These are phyloP conservation scores for Automeris io DNA, from an alignment of 2,888 invertebrate species.

Conservation along the genomic window DNA sequence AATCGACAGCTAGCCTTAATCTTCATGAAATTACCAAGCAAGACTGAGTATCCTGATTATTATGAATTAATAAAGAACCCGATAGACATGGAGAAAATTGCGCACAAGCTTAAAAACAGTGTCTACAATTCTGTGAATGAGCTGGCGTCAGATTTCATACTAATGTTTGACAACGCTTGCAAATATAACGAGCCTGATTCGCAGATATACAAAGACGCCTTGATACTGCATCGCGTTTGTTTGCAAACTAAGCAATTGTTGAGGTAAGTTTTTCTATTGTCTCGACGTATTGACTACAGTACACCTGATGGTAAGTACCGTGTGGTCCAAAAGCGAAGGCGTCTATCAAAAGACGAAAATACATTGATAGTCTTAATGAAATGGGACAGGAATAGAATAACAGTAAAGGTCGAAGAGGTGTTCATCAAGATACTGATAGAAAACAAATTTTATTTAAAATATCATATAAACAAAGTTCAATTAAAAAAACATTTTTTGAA, in stretches of 20 bases:
- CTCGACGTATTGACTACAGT: too few species aligned
- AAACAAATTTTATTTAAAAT: too few species aligned
- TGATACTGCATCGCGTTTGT: slow-evolving; percentile 93
- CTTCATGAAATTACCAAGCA: slow-evolving; percentile 96
- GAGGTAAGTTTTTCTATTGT: slow-evolving; percentile 55
- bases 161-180: slow-evolving; percentile 98
- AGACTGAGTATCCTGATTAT: slow-evolving; percentile 96
- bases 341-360: too few species aligned
- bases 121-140: slow-evolving; percentile 90
- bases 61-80: slow-evolving; percentile 98
- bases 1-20: slow-evolving; percentile 94
- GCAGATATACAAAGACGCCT: slow-evolving; percentile 97
- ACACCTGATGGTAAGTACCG: too few species aligned
- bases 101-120: slow-evolving; percentile 87
- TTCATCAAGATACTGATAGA: too few species aligned
- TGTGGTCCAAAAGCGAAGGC: too few species aligned
- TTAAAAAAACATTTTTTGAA: too few species aligned
- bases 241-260: slow-evolving; percentile 94
- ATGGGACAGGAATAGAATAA: too few species aligned
- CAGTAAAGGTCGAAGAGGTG: too few species aligned
- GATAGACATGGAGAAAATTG: slow-evolving; percentile 96
- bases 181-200: slow-evolving; percentile 98
- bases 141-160: slow-evolving; percentile 89
- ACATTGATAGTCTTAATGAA: too few species aligned
- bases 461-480: too few species aligned